These are phyloP conservation scores for Brachypalpus laphriformis DNA, from an alignment of 2,888 invertebrate species.

Conservation along the genomic window DNA sequence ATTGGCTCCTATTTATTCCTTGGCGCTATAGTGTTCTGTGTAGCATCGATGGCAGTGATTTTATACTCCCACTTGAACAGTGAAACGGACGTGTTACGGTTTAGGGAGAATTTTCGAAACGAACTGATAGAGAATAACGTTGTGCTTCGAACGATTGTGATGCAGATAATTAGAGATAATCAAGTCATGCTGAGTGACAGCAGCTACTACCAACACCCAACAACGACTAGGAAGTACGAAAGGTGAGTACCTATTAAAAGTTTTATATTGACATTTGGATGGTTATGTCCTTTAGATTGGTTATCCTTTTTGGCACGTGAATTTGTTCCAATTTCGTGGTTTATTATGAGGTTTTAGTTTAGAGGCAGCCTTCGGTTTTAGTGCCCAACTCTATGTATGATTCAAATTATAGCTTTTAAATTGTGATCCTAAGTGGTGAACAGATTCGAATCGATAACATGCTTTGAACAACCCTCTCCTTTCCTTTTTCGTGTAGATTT, in stretches of 20 bases:
- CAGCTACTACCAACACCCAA: conserved; percentile 43
- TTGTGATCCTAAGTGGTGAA: no score
- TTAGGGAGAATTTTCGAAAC: conserved; percentile 69
- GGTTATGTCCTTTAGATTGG: neutral
- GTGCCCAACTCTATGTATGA: no score
- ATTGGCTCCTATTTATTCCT: conserved; percentile 58
- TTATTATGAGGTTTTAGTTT: no score
- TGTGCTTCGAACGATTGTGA: conserved; percentile 66
- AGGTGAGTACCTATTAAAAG: conserved; percentile 48
- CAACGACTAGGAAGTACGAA: conserved; percentile 59
- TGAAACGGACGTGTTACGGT: conserved; percentile 70
- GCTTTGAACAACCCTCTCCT: no score
- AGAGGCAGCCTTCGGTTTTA: no score
- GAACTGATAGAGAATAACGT: conserved; percentile 65
- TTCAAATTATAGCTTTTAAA: no score
- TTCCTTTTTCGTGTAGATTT: no score
- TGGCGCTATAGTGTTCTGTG: conserved; percentile 57
- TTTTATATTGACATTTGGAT: neutral
- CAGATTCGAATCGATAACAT: no score
- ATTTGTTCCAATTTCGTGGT: no score
- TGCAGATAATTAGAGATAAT: conserved; percentile 72
- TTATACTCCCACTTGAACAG: conserved; percentile 68
- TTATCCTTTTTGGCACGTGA: neutral
- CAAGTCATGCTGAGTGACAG: conserved; percentile 61
- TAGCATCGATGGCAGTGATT: conserved; percentile 70